phyloP scores from a whole-genome alignment of 2,797 vertebrate genomes.

The Sebastes jordani region DNA sequence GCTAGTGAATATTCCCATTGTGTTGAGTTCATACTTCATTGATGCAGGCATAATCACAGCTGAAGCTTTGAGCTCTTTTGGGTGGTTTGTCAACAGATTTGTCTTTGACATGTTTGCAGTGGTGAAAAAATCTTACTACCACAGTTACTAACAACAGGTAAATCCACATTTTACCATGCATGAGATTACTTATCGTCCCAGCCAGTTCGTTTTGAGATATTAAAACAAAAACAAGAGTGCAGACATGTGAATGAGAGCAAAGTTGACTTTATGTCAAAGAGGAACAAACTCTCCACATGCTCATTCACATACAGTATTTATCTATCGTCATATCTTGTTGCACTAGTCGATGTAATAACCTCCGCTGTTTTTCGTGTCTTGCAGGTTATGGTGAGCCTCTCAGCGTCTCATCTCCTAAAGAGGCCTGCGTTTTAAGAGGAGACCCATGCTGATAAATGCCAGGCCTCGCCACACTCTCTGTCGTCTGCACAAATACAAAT shows the following conservation, averaged over 20 bases:
- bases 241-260: neutral
- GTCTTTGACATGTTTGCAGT: too few relatives aligned
- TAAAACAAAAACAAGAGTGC: neutral
- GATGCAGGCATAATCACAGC: conserved; percentile 3
- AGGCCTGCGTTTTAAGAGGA: conserved; percentile 78
- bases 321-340: neutral
- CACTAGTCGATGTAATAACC: neutral
- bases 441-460: conserved; percentile 89
- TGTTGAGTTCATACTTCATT: neutral
- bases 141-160: too few relatives aligned
- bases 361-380: neutral
- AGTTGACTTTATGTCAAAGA: neutral
- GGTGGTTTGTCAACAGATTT: neutral
- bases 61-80: neutral
- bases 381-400: conserved; percentile 72
- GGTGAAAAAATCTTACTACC: too few relatives aligned
- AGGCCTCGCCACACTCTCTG: conserved; percentile 80
- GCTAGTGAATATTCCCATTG: neutral
- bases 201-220: neutral
- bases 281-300: neutral
- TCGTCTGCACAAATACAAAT: conserved; percentile 87
- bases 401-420: conserved; percentile 72
- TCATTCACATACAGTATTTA: neutral
- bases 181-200: too few relatives aligned
- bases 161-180: too few relatives aligned